These are phyloP conservation scores for Chaenocephalus aceratus DNA, from an alignment of 2,113 vertebrate species.

Conservation along the genomic window DNA sequence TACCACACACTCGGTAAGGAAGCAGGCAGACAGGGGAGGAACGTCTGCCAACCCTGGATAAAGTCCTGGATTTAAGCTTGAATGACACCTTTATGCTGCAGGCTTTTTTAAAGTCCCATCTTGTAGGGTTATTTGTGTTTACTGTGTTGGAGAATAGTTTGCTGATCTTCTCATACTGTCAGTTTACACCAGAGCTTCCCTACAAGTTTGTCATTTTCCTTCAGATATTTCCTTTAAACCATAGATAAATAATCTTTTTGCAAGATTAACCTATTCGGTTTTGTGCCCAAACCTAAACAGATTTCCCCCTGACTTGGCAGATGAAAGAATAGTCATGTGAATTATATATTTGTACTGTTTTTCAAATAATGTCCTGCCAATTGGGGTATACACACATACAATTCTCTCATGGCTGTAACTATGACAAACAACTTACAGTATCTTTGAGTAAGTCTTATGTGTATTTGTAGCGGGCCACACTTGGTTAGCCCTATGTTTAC, in stretches of 20 bases:
- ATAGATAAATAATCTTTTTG: too few species aligned
- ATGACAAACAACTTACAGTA: not conserved
- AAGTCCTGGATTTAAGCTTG: conserved; percentile 36
- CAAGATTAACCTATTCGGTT: too few species aligned
- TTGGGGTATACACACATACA: not conserved
- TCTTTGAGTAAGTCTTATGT: too few species aligned
- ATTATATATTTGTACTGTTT: not conserved
- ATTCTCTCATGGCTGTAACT: not conserved
- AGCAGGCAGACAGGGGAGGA: conserved; percentile 28
- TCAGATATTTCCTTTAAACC: not conserved
- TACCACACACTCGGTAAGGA: conserved; percentile 62
- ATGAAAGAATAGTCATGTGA: not conserved
- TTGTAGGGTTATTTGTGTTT: conserved; percentile 2
- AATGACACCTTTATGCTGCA: conserved; percentile 52
- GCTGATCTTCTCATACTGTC: too few species aligned
- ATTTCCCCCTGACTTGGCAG: not conserved
- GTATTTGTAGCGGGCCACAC: too few species aligned
- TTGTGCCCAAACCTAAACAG: not conserved
- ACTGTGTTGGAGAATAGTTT: not conserved
- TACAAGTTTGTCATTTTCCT: too few species aligned
- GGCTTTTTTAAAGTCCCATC: conserved; percentile 1
- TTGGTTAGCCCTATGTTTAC: too few species aligned
- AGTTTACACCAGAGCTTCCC: too few species aligned
- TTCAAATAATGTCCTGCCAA: not conserved
- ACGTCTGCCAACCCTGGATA: conserved; percentile 55